Base-by-base conservation (phyloP, 1,140 invertebrate species). In the Apis cerana region DNA sequence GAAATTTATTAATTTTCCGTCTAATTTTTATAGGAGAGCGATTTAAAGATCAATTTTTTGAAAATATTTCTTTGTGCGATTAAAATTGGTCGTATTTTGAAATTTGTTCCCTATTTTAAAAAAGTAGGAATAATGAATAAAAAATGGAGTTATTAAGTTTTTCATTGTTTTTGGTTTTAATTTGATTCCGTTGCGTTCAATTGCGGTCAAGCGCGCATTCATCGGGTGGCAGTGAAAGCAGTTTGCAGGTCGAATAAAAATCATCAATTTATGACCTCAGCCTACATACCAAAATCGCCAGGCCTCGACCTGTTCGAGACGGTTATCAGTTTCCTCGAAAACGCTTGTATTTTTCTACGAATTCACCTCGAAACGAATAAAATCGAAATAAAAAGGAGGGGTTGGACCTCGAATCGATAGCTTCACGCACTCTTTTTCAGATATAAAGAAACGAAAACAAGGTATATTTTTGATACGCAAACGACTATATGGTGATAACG, bases 201-300 rank as follows among this genome's bases (percentile, higher is more conserved):
- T n/a, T 33, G 11, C 21, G 33, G 8, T 62, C 19, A 56, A 50
- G 70, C 59, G 17, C 27, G 43, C n/a, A 43, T 84, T 58, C 59
- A 71, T 74, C 72, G 48, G 5, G 11, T 52, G 69, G 52, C 85
- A 86, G 88, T 83, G 84, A 90, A 90, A 89, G 85, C 88, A 58
- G 67, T 75, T 54, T 52, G 50, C 27, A 50, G 56, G 50, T 79
- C 83, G 54, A 68, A 74, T 75, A 88, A 89, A 85, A 85, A 77
- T 75, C 50, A 64, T 50, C 54, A 85, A 86, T 87, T 90, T 86
- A 88, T 80, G 65, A 85, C 62, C 79, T 85, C 86, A 87, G 75
- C 79, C 83, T 85, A 85, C 84, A 89, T 85, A 85, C 86, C 71
- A 13, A 19, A 48, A 68, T 76, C 64, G 43, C 50, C 58, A 61